These are phyloP conservation scores for Anableps anableps DNA, from an alignment of 2,797 vertebrate species.

Conservation along the genomic window DNA sequence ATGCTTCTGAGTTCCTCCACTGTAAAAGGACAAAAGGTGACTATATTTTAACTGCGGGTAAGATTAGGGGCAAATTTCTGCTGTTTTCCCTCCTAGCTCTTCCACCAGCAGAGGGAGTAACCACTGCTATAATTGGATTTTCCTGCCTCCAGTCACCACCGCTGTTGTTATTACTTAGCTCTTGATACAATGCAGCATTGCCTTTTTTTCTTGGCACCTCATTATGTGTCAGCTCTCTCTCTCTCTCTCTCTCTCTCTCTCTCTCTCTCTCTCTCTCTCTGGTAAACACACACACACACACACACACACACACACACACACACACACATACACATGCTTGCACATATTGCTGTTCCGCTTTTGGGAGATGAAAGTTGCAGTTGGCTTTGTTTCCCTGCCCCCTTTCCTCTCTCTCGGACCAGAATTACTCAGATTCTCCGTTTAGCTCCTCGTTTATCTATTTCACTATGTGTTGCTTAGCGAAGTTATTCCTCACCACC, in stretches of 20 bases:
- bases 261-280: background rate
- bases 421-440: constrained; percentile 36
- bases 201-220: constrained; percentile 31
- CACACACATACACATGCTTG: background rate
- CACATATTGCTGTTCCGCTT: constrained; percentile 7
- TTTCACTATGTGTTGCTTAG: constrained; percentile 47
- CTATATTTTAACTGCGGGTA: constrained; percentile 36
- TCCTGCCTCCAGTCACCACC: constrained; percentile 42
- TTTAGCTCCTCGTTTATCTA: constrained; percentile 46
- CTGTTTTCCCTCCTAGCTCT: constrained; percentile 51
- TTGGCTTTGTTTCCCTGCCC: background rate
- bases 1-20: constrained; percentile 8
- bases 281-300: too few species aligned
- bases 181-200: constrained; percentile 54
- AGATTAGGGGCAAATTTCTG: constrained; percentile 43
- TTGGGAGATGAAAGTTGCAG: constrained; percentile 40
- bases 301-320: background rate
- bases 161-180: constrained; percentile 58
- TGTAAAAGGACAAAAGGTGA: constrained; percentile 45
- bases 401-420: constrained; percentile 4
- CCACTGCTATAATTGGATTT: constrained; percentile 62
- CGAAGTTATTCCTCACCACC: constrained; percentile 38
- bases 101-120: constrained; percentile 64
- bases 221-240: constrained; percentile 48
- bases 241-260: background rate